Evolutionary conservation across 2,888 invertebrate species (phyloP).

Genomic region (Eupelmus urozonus): DNA sequence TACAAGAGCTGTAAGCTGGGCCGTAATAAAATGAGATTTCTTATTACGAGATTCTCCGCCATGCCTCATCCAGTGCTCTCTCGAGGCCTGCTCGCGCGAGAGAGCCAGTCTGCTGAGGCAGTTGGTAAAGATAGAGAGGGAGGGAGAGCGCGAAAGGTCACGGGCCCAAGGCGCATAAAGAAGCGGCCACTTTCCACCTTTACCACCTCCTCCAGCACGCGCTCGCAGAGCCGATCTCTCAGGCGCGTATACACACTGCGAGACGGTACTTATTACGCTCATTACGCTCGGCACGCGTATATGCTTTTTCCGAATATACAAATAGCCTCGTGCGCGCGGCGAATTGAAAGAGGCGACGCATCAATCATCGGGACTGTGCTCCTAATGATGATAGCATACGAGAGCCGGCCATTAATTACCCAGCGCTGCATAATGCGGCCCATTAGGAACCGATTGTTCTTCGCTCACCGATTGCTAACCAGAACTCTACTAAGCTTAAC

Average conservation of each 20-base stretch:
- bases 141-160: constrained; percentile 60
- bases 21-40: constrained; percentile 63
- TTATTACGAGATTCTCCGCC: constrained; percentile 62
- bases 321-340: background rate
- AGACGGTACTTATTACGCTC: constrained; percentile 9
- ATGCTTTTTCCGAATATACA: background rate
- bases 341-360: background rate
- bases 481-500: no score
- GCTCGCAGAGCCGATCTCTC: background rate
- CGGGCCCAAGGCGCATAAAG: constrained; percentile 60
- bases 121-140: no score
- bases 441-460: constrained; percentile 7
- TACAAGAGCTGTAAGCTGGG: background rate
- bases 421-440: background rate
- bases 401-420: constrained; percentile 7
- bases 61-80: constrained; percentile 62
- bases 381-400: constrained; percentile 20
- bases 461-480: no score
- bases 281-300: background rate
- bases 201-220: constrained; percentile 15
- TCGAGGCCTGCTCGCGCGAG: constrained; percentile 22
- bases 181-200: constrained; percentile 52
- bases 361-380: constrained; percentile 8
- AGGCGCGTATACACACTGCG: constrained; percentile 2
- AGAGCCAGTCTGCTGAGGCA: constrained; percentile 14